Evolutionary conservation across 2,113 vertebrate genomes (phyloP).

Genomic region (Cephalopholis sonnerati): DNA sequence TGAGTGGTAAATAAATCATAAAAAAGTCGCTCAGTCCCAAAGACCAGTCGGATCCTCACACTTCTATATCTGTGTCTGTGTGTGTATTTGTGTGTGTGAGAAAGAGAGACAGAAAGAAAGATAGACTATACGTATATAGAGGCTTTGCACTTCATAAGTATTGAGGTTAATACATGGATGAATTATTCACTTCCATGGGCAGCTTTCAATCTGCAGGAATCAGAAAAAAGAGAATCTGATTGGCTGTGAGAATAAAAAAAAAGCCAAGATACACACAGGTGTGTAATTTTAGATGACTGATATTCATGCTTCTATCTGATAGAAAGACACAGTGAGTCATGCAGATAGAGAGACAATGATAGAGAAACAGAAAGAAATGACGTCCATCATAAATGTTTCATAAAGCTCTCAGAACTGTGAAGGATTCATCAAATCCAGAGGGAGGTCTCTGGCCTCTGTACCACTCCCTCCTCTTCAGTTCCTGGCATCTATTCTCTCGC

Average conservation of each 20-base stretch:
- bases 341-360: conserved; percentile 37
- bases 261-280: conserved; percentile 43
- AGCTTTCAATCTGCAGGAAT: conserved; percentile 56
- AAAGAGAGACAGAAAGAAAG: neutral
- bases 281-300: conserved; percentile 44
- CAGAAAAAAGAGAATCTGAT: conserved; percentile 23
- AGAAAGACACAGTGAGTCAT: conserved; percentile 16
- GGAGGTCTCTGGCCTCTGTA: conserved; percentile 59
- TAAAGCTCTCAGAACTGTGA: conserved; percentile 73
- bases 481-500: conserved; percentile 20
- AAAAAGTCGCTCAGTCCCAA: conserved; percentile 77
- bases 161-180: conserved; percentile 81
- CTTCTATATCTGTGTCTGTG: conserved; percentile 16
- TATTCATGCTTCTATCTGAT: conserved; percentile 30
- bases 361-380: conserved; percentile 58
- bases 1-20: conserved; percentile 88
- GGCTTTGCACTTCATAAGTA: conserved; percentile 64
- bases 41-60: conserved; percentile 43
- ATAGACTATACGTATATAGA: neutral
- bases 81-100: conserved; percentile 8
- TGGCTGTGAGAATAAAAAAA: conserved; percentile 14
- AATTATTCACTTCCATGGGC: conserved; percentile 80
- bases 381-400: conserved; percentile 78
- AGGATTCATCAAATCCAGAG: conserved; percentile 71
- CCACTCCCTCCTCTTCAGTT: conserved; percentile 36